phyloP scores from a whole-genome alignment of 2,113 vertebrate genomes.

The Phalacrocorax aristotelis region DNA sequence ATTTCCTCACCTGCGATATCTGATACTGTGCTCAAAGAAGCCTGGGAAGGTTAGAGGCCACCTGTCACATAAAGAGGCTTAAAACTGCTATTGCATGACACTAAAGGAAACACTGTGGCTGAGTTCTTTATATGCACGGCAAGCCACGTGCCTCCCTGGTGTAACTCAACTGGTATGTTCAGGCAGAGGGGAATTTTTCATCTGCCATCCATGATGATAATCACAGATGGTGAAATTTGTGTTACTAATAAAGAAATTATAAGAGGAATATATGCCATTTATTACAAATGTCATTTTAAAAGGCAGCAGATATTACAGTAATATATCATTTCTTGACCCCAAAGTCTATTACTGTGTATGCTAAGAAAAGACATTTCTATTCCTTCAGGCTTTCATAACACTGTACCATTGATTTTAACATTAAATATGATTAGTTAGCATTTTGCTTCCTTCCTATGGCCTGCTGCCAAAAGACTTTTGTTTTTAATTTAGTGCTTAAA shows the following conservation, averaged over 20 bases:
- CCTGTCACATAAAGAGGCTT: not conserved
- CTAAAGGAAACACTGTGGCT: not conserved
- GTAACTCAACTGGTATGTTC: not conserved
- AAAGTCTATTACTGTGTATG: not conserved
- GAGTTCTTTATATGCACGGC: not conserved
- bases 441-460: slow-evolving; percentile 40
- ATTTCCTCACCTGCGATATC: not conserved
- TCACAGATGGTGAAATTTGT: slow-evolving; percentile 41
- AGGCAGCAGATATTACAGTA: slow-evolving; percentile 30
- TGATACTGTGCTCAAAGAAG: not conserved
- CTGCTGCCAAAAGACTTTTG: slow-evolving; percentile 47
- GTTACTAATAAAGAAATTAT: slow-evolving; percentile 55
- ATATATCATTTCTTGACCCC: slow-evolving; percentile 32
- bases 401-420: slow-evolving; percentile 63
- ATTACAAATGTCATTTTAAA: slow-evolving; percentile 40
- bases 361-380: slow-evolving; percentile 48
- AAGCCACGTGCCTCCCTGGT: not conserved
- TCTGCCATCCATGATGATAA: slow-evolving; percentile 9
- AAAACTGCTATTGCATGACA: not conserved
- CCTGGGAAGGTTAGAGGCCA: not conserved
- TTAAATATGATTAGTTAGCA: slow-evolving; percentile 67
- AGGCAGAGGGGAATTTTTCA: not conserved
- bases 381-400: slow-evolving; percentile 47
- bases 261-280: slow-evolving; percentile 13
- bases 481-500: slow-evolving; percentile 57